Evolutionary conservation across 2,888 invertebrate genomes (phyloP), one percentile per base, ranked within the genome.

Genomic region (Drosophila engyochracea): DNA sequence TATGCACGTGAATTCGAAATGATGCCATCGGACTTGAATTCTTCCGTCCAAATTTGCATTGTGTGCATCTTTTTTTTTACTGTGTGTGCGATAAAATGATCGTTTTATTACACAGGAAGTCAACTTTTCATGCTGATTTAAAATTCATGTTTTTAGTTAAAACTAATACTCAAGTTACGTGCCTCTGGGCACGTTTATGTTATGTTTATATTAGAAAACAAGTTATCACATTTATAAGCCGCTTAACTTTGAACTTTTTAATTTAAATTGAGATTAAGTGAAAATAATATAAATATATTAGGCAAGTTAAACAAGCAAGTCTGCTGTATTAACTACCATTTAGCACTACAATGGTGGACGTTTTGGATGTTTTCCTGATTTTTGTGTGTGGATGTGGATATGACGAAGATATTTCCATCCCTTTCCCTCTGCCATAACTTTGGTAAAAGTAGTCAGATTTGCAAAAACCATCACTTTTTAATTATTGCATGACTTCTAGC

Each of bases 1-100:
- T 68, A 71, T 83, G 79, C 71, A 81, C 69, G 59, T 83, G 74
- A 65, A 71, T 79, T 47, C 59, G 3, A 60, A 73, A 57, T 70
- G 35, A 62, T 63, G 19, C 41, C 49, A 28, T 30, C 14, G 3
- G 12, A 41, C 25, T 28, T 16, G 28, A 37, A 35, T 41, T 47
- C 25, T 54, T 28, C 25, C 10, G 35, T 52, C 39, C 22, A 53
- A 55, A 53, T 67, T 67, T 65, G 49, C 67, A 76, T 67, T 76
- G 60, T 63, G 33, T 70, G 52, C 72, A 61, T 60, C 53, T 51
- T 62, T 57, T 55, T 55, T 30, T n/a, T 16, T 16, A 30, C 30
- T 9, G 9, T 31, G 31, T 35, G 5, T 10, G 33, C 51, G 44
- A 52, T 68, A 58, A 62, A 44, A 25, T 49, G 63, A 49, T 60